Evolutionary conservation across 2,113 vertebrate genomes (phyloP).

Genomic region (Sterna hirundo): DNA sequence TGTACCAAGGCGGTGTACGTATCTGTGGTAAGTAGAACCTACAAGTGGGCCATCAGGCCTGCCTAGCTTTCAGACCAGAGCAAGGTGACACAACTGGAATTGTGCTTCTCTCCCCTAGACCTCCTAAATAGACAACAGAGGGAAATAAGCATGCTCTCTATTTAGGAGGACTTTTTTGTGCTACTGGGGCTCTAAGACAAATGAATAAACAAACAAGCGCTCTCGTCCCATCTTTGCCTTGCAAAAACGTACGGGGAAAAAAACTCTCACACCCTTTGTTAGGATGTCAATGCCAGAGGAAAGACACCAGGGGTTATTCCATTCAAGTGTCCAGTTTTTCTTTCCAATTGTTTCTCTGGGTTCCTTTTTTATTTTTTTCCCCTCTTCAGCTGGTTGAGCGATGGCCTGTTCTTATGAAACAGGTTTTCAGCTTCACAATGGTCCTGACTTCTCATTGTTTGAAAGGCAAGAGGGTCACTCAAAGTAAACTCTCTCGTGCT

Average conservation of each 20-base stretch:
- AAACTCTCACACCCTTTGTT: neutral
- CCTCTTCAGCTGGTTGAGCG: neutral
- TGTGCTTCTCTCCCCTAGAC: neutral
- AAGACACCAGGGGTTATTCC: neutral
- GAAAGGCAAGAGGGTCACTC: slow-evolving; percentile 49
- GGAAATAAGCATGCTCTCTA: neutral
- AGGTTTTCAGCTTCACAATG: neutral
- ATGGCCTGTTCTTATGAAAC: neutral
- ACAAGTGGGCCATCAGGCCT: neutral
- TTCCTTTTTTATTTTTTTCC: neutral
- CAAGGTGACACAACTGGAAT: neutral
- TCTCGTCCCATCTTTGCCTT: neutral
- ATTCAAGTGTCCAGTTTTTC: slow-evolving; percentile 11
- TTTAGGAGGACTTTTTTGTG: neutral
- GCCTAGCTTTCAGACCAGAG: neutral
- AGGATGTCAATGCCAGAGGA: neutral
- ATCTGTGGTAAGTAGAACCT: neutral
- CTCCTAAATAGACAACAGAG: neutral
- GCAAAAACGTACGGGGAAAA: neutral
- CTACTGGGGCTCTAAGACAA: neutral
- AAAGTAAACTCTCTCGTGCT: slow-evolving; percentile 35
- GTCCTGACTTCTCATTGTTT: slow-evolving; percentile 41
- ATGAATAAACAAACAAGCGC: neutral
- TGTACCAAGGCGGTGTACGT: neutral
- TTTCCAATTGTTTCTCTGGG: slow-evolving; percentile 8